Base-by-base conservation (phyloP, 2,888 invertebrate genomes). In the Criorhina ranunculi region DNA sequence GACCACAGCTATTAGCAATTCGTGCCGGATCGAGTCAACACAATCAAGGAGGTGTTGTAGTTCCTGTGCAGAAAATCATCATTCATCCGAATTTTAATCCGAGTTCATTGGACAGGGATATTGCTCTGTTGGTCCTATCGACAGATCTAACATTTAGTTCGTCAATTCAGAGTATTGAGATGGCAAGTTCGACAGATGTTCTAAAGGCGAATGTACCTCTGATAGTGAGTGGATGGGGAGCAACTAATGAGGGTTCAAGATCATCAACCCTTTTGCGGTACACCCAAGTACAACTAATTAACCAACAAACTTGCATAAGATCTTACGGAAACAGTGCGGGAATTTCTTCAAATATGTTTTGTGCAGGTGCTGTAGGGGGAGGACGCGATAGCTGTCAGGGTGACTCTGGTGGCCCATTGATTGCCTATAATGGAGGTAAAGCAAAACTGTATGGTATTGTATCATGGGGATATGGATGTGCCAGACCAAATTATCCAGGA, bases 391-490 rank as follows among this genome's bases (percentile, higher is more conserved):
- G 73, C 2, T 90, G 87, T 69, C 88, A 88, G 64, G 89, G 89
- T 15, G 91, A 90, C 77, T 91, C 91, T 0, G 90, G 90, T 29
- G 90, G 91, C 0, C 90, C 90, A 0, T 37, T 90, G 5, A 53
- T 89, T 44, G 86, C 89, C 0, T 49, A 86, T 5, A 86, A 86
- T 8, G 76, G 88, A 44, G 29, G 1, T 1, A 19, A 33, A 4
- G 12, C 73, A 2, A 62, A 49, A 24, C 86, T 91, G 5, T 83
- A 88, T 5, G 90, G 90, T 31, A 72, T 91, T 19, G 90, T 91
- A 5, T 91, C 91, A 1, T 90, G 90, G 90, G 90, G 90, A 35
- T 67, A 73, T 33, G 87, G 79, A 0, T 90, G 90, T 66, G 90
- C 89, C 8, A 59, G 82, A 11, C 85, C 89, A 31, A 37, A 70